A percentile compares a stretch with the other conserved stretches of the same genome.
phyloP scores from a whole-genome alignment of 2,113 vertebrate genomes.

The Bos javanicus region DNA sequence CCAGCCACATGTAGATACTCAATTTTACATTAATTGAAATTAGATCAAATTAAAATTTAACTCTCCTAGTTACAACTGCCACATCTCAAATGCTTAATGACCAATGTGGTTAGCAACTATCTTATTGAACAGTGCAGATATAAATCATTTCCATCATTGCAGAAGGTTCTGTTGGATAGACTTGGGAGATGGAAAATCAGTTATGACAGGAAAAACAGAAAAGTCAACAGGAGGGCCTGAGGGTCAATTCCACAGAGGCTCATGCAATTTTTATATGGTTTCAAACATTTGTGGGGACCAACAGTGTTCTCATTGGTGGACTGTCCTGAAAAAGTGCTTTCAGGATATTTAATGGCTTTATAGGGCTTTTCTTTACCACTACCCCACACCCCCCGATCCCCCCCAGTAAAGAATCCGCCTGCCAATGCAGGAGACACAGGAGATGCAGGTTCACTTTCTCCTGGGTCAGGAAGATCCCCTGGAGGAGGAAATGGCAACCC shows the following conservation, averaged over 20 bases:
- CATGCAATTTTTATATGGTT: neutral
- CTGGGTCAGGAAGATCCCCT: neutral
- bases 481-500: neutral
- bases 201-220: neutral
- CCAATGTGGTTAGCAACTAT: neutral
- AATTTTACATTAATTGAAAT: neutral
- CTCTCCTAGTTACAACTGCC: neutral
- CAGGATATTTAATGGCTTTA: neutral
- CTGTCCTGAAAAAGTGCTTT: neutral
- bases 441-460: neutral
- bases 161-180: neutral
- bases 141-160: neutral
- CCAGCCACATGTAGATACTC: neutral
- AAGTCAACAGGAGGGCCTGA: neutral
- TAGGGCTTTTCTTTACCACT: neutral
- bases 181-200: neutral
- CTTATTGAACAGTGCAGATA: accelerated
- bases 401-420: neutral
- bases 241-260: neutral
- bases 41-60: neutral
- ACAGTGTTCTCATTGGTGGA: neutral
- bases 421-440: neutral
- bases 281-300: too few relatives aligned
- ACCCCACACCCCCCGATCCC: accelerated
- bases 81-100: neutral